Conservation (phyloP, 2,888 invertebrate species). For the Temnothorax ravouxi region DNA sequence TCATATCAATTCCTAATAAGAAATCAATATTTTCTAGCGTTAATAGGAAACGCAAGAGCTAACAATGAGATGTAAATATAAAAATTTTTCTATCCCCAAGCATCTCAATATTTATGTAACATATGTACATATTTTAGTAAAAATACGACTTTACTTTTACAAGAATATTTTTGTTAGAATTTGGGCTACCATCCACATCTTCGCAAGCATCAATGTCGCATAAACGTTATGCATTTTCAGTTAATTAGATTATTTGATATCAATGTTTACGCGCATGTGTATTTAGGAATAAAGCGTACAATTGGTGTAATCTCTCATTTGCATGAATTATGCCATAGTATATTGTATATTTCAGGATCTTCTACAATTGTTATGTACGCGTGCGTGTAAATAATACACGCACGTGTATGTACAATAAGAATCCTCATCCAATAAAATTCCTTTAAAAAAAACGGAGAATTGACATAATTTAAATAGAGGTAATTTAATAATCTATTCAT, state of each 20-base stretch:
- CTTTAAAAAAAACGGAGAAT: not conserved
- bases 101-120: not conserved
- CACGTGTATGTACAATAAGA: no score
- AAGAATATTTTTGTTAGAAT: conserved; percentile 21
- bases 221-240: conserved; percentile 39
- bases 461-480: not conserved
- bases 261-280: conserved; percentile 59
- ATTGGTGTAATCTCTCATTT: conserved; percentile 67
- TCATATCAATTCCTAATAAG: not conserved
- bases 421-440: no score
- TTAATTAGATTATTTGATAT: conserved; percentile 66
- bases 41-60: not conserved
- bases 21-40: not conserved
- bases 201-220: not conserved
- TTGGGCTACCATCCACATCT: not conserved
- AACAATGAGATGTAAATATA: not conserved
- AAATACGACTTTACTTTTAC: not conserved
- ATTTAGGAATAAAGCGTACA: conserved; percentile 59
- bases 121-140: conserved; percentile 6
- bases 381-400: conserved; percentile 59
- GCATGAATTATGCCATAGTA: conserved; percentile 65
- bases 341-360: conserved; percentile 46
- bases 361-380: conserved; percentile 46
- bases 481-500: not conserved
- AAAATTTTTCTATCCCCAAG: not conserved